Evolutionary conservation across 92 coral and sea anemone genomes (phyloP), one percentile per base, ranked within the genome.

Genomic region (Heteractis magnifica): DNA sequence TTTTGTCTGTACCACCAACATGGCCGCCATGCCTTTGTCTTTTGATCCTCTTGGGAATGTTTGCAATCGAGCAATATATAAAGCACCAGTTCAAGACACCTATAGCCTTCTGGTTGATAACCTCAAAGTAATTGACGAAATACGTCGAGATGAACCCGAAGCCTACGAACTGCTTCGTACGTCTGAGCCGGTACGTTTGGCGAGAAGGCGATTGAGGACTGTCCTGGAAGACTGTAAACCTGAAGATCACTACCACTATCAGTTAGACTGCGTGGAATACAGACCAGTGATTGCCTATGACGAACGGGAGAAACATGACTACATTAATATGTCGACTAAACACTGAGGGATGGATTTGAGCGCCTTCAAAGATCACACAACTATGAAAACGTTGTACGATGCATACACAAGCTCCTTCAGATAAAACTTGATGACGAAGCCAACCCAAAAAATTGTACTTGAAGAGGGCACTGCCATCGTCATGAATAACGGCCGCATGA

Each of bases 71-170:
- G n/a, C n/a, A n/a, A n/a, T n/a, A n/a, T n/a, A n/a, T n/a, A n/a
- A n/a, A n/a, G 71, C 71, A 13, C 87, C 87, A 7, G 82, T 13
- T 0, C 16, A 77, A 70, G 87, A 84, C 65, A 84, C 87, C 1
- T 51, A 20, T 34, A 87, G 74, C 52, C 10, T 58, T 65, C 76
- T 74, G n/a, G 82, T 82, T 15, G 90, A 87, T 72, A 59, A 56
- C 48, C 52, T 81, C 12, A 76, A 75, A 26, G 86, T 87, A 11
- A 87, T 87, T 8, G 82, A 82, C n/a, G 86, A 87, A 19, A 44
- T 87, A 16, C 86, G 82, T 4, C 56, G 65, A 50, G 86, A 87
- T 15, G 90, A 87, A 0, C 86, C 90, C 18, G 90, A 87, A 76
- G 90, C 90, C 9, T 87, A 58, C 19, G 72, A 75, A 73, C 73